Percentiles rank a stretch among this genome's conserved stretches.
Evolutionary conservation across 2,888 invertebrate species (phyloP).

Genomic region (Hirtodrosophila trivittata): DNA sequence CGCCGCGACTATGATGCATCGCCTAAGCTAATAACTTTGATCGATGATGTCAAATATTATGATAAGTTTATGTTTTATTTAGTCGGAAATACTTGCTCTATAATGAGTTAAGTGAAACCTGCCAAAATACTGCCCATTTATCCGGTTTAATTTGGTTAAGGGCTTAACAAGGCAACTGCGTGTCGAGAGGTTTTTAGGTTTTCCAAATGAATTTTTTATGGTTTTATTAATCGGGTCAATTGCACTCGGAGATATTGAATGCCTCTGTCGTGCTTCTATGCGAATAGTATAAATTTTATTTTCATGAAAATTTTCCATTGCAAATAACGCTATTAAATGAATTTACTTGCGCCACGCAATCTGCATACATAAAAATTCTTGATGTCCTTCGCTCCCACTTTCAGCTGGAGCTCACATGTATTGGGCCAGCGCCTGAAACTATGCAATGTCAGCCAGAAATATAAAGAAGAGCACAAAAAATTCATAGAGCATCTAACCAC

Average conservation of each 20-base stretch:
- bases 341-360: slow-evolving; percentile 76
- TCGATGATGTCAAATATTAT: too few relatives aligned
- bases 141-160: too few relatives aligned
- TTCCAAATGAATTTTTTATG: too few relatives aligned
- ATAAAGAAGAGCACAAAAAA: slow-evolving; percentile 21
- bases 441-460: slow-evolving; percentile 38
- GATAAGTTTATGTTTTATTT: too few relatives aligned
- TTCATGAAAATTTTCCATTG: slow-evolving; percentile 39
- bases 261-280: slow-evolving; percentile 28
- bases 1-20: too few relatives aligned
- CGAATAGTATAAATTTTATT: slow-evolving; percentile 24
- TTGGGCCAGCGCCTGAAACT: slow-evolving; percentile 52
- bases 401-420: neutral
- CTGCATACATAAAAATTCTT: slow-evolving; percentile 69
- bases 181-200: too few relatives aligned
- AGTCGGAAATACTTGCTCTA: too few relatives aligned
- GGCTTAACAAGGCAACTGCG: too few relatives aligned
- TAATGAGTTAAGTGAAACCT: too few relatives aligned
- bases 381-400: slow-evolving; percentile 2
- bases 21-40: too few relatives aligned
- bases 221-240: slow-evolving; percentile 52
- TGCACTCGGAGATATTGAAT: slow-evolving; percentile 51
- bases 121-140: too few relatives aligned
- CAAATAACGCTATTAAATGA: slow-evolving; percentile 68
- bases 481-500: slow-evolving; percentile 57